These are phyloP conservation scores for Cephonodes hylas DNA, from an alignment of 2,888 invertebrate species.

Conservation along the genomic window DNA sequence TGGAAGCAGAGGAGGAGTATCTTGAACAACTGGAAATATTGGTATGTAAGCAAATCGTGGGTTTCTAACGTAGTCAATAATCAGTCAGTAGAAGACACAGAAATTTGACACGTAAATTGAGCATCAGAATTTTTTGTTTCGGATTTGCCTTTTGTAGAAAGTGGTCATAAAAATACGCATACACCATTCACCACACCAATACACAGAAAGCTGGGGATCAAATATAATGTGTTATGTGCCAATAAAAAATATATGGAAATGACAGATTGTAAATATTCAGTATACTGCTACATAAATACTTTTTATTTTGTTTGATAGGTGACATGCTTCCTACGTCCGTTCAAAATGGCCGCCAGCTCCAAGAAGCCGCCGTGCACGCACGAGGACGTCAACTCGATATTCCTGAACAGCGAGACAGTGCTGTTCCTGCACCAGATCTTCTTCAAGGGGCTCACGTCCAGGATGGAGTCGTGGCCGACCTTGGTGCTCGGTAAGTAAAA, in stretches of 20 bases:
- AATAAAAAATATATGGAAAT: too few relatives aligned
- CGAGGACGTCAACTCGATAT: slow-evolving; percentile 96
- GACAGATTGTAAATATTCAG: too few relatives aligned
- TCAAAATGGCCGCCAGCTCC: slow-evolving; percentile 96
- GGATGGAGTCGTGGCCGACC: slow-evolving; percentile 97
- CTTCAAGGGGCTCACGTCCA: slow-evolving; percentile 93
- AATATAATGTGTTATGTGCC: too few relatives aligned
- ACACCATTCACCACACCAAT: too few relatives aligned
- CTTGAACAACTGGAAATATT: slow-evolving; percentile 92
- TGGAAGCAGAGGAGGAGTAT: slow-evolving; percentile 96
- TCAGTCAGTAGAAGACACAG: too few relatives aligned
- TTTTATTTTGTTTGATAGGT: slow-evolving; percentile 53
- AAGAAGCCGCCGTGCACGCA: slow-evolving; percentile 96
- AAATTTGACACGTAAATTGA: too few relatives aligned
- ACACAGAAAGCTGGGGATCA: too few relatives aligned
- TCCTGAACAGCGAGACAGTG: slow-evolving; percentile 95
- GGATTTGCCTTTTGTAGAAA: too few relatives aligned
- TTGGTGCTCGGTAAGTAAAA: slow-evolving; percentile 89
- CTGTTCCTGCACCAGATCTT: slow-evolving; percentile 96
- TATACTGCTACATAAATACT: too few relatives aligned
- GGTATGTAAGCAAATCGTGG: slow-evolving; percentile 48
- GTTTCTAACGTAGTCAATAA: too few relatives aligned
- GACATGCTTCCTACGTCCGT: slow-evolving; percentile 92
- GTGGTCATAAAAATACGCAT: too few relatives aligned
- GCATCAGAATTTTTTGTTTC: too few relatives aligned